Base-by-base conservation (phyloP, 2,113 vertebrate species). In the Scomber japonicus region DNA sequence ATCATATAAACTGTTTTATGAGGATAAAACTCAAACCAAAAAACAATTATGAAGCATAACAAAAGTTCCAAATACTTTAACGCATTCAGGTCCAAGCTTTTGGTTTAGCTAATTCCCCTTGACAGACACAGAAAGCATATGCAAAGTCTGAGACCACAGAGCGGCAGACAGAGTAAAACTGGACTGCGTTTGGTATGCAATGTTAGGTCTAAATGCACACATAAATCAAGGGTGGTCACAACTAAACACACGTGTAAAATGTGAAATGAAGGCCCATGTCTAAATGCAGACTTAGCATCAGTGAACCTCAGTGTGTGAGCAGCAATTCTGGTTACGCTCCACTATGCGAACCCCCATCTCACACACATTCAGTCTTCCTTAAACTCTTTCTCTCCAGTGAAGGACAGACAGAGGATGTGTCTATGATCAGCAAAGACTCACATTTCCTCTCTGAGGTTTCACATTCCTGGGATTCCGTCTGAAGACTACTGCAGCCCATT, bases 381-480 rank as follows among this genome's bases (percentile, higher is more conserved):
- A 40, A n/a, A 74, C 61, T 61, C 83, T 46, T 81, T 86, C 78
- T 80, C 65, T 82, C 24, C 53, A 30, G 71, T 74, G 74, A 90
- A 86, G 66, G 80, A 83, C 78, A 90, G 84, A 82, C 77, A 78
- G 76, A 87, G 87, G 87, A 91, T 80, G 84, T 82, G 83, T 83
- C 79, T 90, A 77, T 87, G 86, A 91, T 82, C 67, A 73, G 81
- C 84, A 90, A 89, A 91, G 86, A 90, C 85, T 88, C 80, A 81
- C 81, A 85, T 88, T 88, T 89, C 85, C 86, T 88, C 84, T 89
- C 74, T 83, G 89, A 92, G 87, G 85, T 87, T 89, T 90, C 85
- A 92, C 93, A 94, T 94, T 93, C 92, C 88, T 91, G 81, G 76
- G 78, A 94, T 94, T 93, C 93, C 78, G 44, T 61, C 74, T 87